A percentile compares a stretch with the other conserved stretches of the same genome.
Conservation (phyloP, 2,113 vertebrate species). For the Cacatua alba region DNA sequence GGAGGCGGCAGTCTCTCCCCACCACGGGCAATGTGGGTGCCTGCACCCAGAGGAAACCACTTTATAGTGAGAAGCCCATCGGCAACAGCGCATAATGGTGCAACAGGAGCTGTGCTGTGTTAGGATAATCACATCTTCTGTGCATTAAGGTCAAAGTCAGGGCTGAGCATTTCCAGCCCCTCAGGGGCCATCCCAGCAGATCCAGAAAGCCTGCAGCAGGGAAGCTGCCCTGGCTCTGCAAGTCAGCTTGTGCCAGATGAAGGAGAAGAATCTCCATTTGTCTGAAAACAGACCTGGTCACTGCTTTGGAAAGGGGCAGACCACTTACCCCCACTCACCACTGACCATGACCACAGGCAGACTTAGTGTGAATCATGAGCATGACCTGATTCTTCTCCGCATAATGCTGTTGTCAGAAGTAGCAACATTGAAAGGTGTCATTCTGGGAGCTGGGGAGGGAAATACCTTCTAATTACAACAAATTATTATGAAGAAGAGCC, state of each 20-base stretch:
- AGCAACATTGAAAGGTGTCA: background rate
- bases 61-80: background rate
- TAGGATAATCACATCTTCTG: background rate
- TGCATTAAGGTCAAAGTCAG: background rate
- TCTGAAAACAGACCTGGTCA: background rate
- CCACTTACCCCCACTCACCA: background rate
- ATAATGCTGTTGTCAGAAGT: background rate
- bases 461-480: background rate
- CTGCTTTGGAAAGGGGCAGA: background rate
- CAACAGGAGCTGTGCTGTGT: background rate
- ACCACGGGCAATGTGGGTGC: fast-evolving
- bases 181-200: background rate
- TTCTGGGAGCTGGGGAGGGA: background rate
- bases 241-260: background rate
- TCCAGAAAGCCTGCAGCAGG: background rate
- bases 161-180: background rate
- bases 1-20: background rate
- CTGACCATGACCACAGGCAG: background rate
- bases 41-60: background rate
- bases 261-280: background rate
- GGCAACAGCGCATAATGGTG: background rate
- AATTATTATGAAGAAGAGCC: background rate
- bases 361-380: background rate
- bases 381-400: background rate
- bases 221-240: background rate